Conservation (phyloP, 2,113 vertebrate genomes). For the Tyto alba region DNA sequence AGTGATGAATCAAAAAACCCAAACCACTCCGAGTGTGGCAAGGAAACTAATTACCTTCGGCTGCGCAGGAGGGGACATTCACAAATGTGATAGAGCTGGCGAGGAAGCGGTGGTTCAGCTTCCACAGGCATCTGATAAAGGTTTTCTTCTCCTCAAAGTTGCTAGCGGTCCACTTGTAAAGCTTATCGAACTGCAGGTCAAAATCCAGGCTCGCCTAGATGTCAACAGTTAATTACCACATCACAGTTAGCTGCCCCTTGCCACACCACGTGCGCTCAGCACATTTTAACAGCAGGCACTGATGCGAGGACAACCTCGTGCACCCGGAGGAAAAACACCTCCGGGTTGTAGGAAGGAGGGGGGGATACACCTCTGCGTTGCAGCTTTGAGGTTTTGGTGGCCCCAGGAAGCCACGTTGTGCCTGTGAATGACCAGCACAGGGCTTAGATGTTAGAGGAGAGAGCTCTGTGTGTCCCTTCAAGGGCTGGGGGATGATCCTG, state of each 20-base stretch:
- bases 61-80: neutral
- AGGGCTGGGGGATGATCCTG: neutral
- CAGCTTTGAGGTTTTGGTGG: neutral
- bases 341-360: neutral
- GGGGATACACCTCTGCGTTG: too few species aligned
- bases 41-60: constrained; percentile 7
- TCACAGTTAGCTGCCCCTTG: neutral
- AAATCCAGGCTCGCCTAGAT: constrained; percentile 26
- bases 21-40: rapidly evolving
- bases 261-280: rapidly evolving
- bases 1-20: neutral
- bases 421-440: too few species aligned
- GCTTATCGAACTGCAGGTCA: constrained; percentile 42
- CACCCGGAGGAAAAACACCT: neutral
- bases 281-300: neutral
- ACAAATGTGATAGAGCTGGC: neutral
- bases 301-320: neutral
- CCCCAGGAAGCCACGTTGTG: neutral
- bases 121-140: constrained; percentile 41
- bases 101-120: constrained; percentile 26
- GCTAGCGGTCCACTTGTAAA: constrained; percentile 12
- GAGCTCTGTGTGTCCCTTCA: neutral
- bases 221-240: neutral
- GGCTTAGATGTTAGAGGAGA: neutral
- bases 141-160: constrained; percentile 3